phyloP scores from a whole-genome alignment of 2,888 invertebrate genomes.

The Erynnis tages region DNA sequence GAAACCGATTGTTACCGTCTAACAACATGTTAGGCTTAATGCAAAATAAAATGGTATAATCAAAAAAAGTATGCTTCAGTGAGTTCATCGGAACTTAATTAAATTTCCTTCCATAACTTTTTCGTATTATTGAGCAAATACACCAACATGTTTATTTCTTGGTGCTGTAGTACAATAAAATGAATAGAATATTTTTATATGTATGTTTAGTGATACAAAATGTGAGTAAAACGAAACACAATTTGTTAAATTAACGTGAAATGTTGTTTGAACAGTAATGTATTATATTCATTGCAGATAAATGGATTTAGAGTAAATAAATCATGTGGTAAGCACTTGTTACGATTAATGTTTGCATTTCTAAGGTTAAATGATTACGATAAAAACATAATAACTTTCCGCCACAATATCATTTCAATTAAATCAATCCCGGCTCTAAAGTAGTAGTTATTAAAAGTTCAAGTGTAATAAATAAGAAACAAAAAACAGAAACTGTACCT shows the following conservation, averaged over 20 bases:
- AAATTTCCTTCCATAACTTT: slow-evolving; percentile 53
- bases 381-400: too few relatives aligned
- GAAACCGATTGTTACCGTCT: too few relatives aligned
- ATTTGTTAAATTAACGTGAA: too few relatives aligned
- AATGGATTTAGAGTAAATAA: slow-evolving; percentile 11
- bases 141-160: slow-evolving; percentile 47
- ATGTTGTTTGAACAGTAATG: not conserved
- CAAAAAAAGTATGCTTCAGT: slow-evolving; percentile 40
- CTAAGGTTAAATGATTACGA: too few relatives aligned
- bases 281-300: slow-evolving; percentile 2
- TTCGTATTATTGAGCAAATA: slow-evolving; percentile 41
- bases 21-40: too few relatives aligned
- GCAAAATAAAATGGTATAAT: slow-evolving; percentile 25
- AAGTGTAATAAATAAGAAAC: too few relatives aligned
- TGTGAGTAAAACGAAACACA: slow-evolving; percentile 45
- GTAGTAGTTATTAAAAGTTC: too few relatives aligned
- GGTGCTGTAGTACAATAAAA: slow-evolving; percentile 52
- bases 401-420: too few relatives aligned
- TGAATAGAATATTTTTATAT: slow-evolving; percentile 53
- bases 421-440: too few relatives aligned
- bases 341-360: not conserved
- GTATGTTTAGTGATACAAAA: slow-evolving; percentile 47
- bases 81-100: slow-evolving; percentile 49
- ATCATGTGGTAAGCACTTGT: slow-evolving; percentile 11
- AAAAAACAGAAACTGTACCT: too few relatives aligned